Base-by-base conservation (phyloP, 2,888 invertebrate species). In the Hoplodrina blanda region DNA sequence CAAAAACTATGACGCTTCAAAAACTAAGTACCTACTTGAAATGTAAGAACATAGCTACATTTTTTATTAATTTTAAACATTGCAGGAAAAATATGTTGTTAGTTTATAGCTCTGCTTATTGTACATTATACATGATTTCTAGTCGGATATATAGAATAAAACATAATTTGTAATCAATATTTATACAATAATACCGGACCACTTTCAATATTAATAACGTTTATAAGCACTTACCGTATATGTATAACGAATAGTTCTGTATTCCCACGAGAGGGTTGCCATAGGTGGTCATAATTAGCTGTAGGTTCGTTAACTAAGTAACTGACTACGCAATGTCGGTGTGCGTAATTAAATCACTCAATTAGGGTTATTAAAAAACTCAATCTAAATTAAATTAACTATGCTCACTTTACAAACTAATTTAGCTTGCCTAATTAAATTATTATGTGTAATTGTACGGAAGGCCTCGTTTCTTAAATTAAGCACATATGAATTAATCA, bases 331-430 rank as follows among this genome's bases (percentile, higher is more conserved):
- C 82, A 80, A 76, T 78, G 73, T 77, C 76, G 73, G 62, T 78
- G 76, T 76, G 67, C 75, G 81, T 88, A 85, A 90, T 89, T 89
- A 88, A 87, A 86, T 87, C 85, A 79, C 65, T 87, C 89, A 89
- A 90, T 90, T 90, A 88, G 77, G 73, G 83, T 84, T 89, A 88
- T 88, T 89, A 88, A 87, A 87, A 85, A 87, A 87, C 82, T 83
- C 81, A 82, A 84, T 83, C 84, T 84, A 87, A 88, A 87, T 88
- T 80, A 81, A 87, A 87, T 85, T 89, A 88, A 87, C 87, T 86
- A 86, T 87, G 78, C 78, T 85, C 82, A 85, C 83, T 86, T 90
- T 86, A 89, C 82, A 77, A 87, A 86, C 83, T 89, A 89, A 90
- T 89, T 85, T 85, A 87, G 80, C 80, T 76, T 81, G 61, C 75